phyloP scores from a whole-genome alignment of 2,113 vertebrate genomes.

The Gasterosteus nipponicus region DNA sequence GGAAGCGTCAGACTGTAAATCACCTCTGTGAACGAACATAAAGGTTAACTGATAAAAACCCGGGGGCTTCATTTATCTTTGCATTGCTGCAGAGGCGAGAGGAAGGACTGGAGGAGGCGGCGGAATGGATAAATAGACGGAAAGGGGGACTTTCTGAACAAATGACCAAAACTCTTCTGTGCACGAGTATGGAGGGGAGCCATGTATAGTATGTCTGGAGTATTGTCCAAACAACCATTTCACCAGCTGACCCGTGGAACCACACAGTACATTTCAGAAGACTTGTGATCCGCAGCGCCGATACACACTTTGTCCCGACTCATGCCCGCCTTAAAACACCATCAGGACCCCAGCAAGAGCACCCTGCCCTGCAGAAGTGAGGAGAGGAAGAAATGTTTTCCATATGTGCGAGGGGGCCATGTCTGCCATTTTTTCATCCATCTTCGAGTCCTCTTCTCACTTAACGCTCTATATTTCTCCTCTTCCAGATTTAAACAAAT shows the following conservation, averaged over 20 bases:
- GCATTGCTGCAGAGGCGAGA: slow-evolving; percentile 24
- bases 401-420: slow-evolving; percentile 74
- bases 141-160: neutral
- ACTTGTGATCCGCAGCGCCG: neutral
- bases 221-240: slow-evolving; percentile 22
- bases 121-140: neutral
- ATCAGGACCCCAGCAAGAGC: slow-evolving; percentile 28
- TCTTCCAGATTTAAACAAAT: slow-evolving; percentile 77
- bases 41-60: slow-evolving; percentile 64
- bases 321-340: slow-evolving; percentile 24
- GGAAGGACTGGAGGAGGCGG: neutral
- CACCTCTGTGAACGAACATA: slow-evolving; percentile 38
- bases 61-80: slow-evolving; percentile 45
- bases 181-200: neutral
- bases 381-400: slow-evolving; percentile 74
- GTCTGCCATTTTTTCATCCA: slow-evolving; percentile 63
- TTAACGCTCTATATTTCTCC: slow-evolving; percentile 72
- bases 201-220: neutral
- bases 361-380: slow-evolving; percentile 51
- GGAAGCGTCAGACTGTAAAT: slow-evolving; percentile 53
- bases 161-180: slow-evolving; percentile 10
- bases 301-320: neutral
- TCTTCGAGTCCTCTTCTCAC: slow-evolving; percentile 74
- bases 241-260: neutral
- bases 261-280: neutral